These are phyloP conservation scores for Tolypeutes matacus DNA, from an alignment of 2,797 vertebrate species.

Conservation along the genomic window DNA sequence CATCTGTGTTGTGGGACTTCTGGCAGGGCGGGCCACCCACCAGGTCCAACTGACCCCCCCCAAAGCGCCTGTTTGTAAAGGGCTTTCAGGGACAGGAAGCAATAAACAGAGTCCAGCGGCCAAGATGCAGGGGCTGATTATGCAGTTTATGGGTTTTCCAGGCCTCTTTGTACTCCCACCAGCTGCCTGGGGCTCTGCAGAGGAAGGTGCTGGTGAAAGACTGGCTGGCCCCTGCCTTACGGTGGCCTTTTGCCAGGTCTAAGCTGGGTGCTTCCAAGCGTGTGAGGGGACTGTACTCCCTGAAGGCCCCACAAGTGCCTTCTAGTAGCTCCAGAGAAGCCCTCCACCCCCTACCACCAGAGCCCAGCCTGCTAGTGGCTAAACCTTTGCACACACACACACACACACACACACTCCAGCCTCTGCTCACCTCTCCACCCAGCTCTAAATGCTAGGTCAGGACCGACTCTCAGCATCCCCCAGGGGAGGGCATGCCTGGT, in stretches of 20 bases:
- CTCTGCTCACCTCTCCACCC: not conserved
- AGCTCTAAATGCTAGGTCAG: not conserved
- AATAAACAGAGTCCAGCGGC: slow-evolving; percentile 81
- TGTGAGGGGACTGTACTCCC: not conserved
- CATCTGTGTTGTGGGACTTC: not conserved
- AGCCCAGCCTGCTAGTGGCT: not conserved
- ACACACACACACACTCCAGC: too few relatives aligned
- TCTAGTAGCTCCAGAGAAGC: not conserved
- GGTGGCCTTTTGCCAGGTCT: slow-evolving; percentile 54
- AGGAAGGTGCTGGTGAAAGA: slow-evolving; percentile 60
- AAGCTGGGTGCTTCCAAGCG: slow-evolving; percentile 22
- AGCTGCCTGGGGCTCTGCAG: slow-evolving; percentile 69
- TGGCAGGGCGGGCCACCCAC: slow-evolving; percentile 77
- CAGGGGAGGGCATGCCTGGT: not conserved
- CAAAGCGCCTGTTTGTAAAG: slow-evolving; percentile 74
- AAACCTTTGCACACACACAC: not conserved
- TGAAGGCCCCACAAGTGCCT: not conserved
- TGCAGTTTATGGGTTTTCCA: slow-evolving; percentile 78
- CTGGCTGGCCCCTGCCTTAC: not conserved
- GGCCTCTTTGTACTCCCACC: slow-evolving; percentile 73
- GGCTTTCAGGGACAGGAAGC: slow-evolving; percentile 83
- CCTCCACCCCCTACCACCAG: not conserved
- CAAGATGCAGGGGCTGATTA: slow-evolving; percentile 78
- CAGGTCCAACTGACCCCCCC: slow-evolving; percentile 66
- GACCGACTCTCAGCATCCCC: not conserved